A percentile compares a stretch with the other conserved stretches of the same genome.
Evolutionary conservation across 1,140 invertebrate genomes (phyloP).

Genomic region (Bombus terrestris): DNA sequence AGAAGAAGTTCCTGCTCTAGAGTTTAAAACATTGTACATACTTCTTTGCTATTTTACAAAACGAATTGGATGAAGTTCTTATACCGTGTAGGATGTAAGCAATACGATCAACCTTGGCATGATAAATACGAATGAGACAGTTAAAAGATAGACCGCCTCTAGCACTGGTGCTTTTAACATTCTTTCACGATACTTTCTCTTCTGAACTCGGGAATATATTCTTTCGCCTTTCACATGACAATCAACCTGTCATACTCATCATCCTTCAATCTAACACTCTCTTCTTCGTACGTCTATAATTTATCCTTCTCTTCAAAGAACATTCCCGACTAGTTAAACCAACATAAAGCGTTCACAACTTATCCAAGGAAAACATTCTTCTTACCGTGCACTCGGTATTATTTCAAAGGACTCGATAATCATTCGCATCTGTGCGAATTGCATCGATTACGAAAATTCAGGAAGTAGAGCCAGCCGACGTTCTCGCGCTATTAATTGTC

Average conservation of each 20-base stretch:
- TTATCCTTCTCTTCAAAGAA: too few relatives aligned
- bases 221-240: too few relatives aligned
- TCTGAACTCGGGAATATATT: too few relatives aligned
- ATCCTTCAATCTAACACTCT: background rate
- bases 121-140: background rate
- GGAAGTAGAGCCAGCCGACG: background rate
- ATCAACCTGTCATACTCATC: background rate
- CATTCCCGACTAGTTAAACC: background rate
- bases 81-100: too few relatives aligned
- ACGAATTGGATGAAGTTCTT: background rate
- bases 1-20: too few relatives aligned
- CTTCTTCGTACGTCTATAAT: background rate
- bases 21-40: too few relatives aligned
- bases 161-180: background rate
- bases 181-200: background rate
- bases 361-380: background rate
- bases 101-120: background rate
- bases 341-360: background rate
- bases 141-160: background rate
- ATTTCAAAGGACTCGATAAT: background rate
- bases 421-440: background rate
- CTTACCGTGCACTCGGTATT: background rate
- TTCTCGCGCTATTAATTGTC: constrained; percentile 30
- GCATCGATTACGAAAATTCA: constrained; percentile 12
- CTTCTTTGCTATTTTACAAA: background rate